These are phyloP conservation scores for Pipistrellus pygmaeus DNA, from an alignment of 2,797 vertebrate species.

Conservation along the genomic window DNA sequence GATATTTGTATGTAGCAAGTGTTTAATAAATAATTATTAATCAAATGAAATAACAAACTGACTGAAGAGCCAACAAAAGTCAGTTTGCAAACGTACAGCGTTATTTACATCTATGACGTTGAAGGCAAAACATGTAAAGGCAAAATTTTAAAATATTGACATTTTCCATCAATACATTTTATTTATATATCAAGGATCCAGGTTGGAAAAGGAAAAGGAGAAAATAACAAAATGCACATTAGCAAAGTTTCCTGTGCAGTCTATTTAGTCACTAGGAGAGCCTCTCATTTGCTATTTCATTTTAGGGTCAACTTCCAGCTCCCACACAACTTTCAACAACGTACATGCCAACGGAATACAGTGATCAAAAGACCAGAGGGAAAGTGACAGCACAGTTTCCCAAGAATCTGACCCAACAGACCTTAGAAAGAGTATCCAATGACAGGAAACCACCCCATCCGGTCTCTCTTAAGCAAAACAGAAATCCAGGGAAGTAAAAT, in stretches of 20 bases:
- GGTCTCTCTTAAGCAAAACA: background rate
- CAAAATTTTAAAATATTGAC: background rate
- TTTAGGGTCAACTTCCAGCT: background rate
- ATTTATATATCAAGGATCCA: constrained; percentile 10
- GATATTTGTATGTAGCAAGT: background rate
- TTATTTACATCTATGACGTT: background rate
- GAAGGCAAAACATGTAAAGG: background rate
- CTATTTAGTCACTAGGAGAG: background rate
- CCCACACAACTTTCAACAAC: background rate
- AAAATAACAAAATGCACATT: background rate
- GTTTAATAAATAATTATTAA: constrained; percentile 32
- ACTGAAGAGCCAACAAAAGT: background rate
- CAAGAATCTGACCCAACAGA: background rate
- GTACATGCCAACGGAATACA: background rate
- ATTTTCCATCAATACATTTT: background rate
- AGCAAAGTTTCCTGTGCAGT: background rate
- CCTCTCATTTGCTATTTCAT: background rate
- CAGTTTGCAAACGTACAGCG: background rate
- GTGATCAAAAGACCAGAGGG: background rate
- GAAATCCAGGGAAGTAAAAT: background rate
- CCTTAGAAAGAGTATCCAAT: background rate
- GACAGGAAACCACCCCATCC: background rate
- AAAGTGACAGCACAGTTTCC: background rate
- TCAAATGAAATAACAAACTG: background rate
- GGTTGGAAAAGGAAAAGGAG: background rate